phyloP scores from a whole-genome alignment of 2,113 vertebrate species.

The Irena cyanogastra region DNA sequence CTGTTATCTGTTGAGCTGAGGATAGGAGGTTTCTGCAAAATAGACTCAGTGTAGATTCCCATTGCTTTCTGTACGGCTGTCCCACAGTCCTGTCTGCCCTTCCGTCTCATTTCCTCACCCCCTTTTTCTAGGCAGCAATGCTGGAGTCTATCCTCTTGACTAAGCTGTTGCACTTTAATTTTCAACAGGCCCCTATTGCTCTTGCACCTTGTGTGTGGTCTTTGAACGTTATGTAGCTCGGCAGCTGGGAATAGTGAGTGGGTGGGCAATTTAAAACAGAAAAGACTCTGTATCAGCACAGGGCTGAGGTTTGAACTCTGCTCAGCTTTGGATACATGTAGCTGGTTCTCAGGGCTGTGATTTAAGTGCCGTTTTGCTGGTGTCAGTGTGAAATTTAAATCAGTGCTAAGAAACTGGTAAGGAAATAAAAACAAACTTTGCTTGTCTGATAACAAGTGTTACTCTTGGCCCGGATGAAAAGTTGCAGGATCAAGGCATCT shows the following conservation, averaged over 20 bases:
- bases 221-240: constrained; percentile 63
- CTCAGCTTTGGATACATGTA: constrained; percentile 64
- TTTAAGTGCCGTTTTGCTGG: constrained; percentile 38
- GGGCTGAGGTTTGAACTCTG: constrained; percentile 67
- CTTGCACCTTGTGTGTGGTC: constrained; percentile 78
- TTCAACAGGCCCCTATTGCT: constrained; percentile 67
- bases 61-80: neutral
- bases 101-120: neutral
- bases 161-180: constrained; percentile 64
- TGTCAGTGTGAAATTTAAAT: constrained; percentile 47
- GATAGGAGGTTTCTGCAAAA: neutral
- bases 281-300: constrained; percentile 70
- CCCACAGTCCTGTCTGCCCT: neutral
- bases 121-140: neutral
- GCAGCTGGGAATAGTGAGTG: constrained; percentile 75
- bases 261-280: constrained; percentile 65
- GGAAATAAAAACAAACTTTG: constrained; percentile 15
- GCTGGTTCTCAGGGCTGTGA: constrained; percentile 50
- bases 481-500: neutral
- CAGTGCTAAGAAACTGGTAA: neutral
- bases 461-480: neutral
- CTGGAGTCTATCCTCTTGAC: constrained; percentile 13
- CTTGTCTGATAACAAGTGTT: neutral
- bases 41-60: neutral
- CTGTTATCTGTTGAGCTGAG: neutral